Conservation (phyloP, 2,113 vertebrate species). For the Paralichthys olivaceus region DNA sequence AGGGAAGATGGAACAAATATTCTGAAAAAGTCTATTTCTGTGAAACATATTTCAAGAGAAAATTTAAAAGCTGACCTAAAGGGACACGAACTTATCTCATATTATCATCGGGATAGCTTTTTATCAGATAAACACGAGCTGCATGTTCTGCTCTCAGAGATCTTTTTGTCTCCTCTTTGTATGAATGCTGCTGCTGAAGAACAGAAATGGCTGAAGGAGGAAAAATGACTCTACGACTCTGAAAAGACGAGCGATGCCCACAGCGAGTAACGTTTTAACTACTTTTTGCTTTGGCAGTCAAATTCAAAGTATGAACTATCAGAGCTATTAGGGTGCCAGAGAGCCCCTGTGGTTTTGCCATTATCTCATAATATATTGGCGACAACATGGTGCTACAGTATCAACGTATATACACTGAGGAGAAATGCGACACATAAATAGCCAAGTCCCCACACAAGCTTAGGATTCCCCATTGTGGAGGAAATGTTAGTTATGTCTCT, state of each 20-base stretch:
- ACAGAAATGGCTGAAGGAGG: slow-evolving; percentile 54
- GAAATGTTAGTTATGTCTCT: slow-evolving; percentile 73
- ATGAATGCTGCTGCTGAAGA: slow-evolving; percentile 55
- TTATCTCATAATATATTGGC: slow-evolving; percentile 68
- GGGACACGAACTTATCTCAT: slow-evolving; percentile 54
- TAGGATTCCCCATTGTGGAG: slow-evolving; percentile 59
- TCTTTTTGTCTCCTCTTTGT: slow-evolving; percentile 40
- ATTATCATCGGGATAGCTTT: slow-evolving; percentile 49
- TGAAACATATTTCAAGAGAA: slow-evolving; percentile 36
- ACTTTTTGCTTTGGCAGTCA: slow-evolving; percentile 68
- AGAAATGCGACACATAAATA: slow-evolving; percentile 60
- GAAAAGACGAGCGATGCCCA: slow-evolving; percentile 58
- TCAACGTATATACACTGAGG: slow-evolving; percentile 52
- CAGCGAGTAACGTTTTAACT: slow-evolving; percentile 59
- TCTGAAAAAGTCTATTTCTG: slow-evolving; percentile 9
- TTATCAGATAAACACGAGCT: slow-evolving; percentile 67
- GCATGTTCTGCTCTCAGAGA: slow-evolving; percentile 38
- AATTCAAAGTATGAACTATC: slow-evolving; percentile 72
- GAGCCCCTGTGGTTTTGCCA: slow-evolving; percentile 67
- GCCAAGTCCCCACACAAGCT: slow-evolving; percentile 44
- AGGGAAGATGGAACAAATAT: slow-evolving; percentile 35
- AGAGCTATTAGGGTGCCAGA: slow-evolving; percentile 67
- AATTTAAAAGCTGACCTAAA: slow-evolving; percentile 53
- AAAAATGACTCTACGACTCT: slow-evolving; percentile 44
- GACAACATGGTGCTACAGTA: slow-evolving; percentile 48